A percentile compares a stretch with the other conserved stretches of the same genome.
These are phyloP conservation scores for Drosophila kohkoa DNA, from an alignment of 1,140 invertebrate species.

Conservation along the genomic window DNA sequence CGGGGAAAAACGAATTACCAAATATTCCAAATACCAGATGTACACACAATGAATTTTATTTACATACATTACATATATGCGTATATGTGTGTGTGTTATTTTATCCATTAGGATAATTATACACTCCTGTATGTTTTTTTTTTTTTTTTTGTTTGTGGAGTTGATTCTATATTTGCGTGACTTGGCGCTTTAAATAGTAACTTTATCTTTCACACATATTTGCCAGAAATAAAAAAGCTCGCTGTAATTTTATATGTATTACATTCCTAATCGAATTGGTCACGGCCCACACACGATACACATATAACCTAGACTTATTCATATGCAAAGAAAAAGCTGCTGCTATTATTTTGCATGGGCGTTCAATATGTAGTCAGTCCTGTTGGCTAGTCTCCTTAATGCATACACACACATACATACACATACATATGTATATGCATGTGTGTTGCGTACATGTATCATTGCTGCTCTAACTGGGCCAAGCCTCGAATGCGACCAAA, in stretches of 20 bases:
- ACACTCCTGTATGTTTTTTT: background rate
- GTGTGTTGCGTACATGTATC: constrained; percentile 23
- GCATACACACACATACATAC: background rate
- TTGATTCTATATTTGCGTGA: constrained; percentile 14
- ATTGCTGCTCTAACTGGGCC: constrained; percentile 64
- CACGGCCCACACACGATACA: constrained; percentile 50
- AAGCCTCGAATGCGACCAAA: constrained; percentile 57
- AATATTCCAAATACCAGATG: constrained; percentile 4
- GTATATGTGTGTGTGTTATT: background rate
- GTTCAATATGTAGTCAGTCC: constrained; percentile 70
- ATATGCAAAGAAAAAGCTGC: constrained; percentile 17
- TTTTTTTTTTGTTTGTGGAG: background rate
- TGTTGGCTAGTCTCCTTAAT: constrained; percentile 53
- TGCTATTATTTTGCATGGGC: constrained; percentile 57
- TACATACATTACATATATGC: constrained; percentile 2
- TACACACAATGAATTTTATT: constrained; percentile 3
- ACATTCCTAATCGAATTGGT: constrained; percentile 68
- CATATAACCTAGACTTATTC: constrained; percentile 11
- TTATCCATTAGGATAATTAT: constrained; percentile 17
- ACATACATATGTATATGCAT: background rate
- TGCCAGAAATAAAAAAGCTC: background rate
- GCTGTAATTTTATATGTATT: constrained; percentile 35
- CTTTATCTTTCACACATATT: constrained; percentile 36
- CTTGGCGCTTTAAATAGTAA: constrained; percentile 18
- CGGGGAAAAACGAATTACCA: constrained; percentile 42